Evolutionary conservation across 2,888 invertebrate species (phyloP).

Genomic region (Tinea semifulvella): DNA sequence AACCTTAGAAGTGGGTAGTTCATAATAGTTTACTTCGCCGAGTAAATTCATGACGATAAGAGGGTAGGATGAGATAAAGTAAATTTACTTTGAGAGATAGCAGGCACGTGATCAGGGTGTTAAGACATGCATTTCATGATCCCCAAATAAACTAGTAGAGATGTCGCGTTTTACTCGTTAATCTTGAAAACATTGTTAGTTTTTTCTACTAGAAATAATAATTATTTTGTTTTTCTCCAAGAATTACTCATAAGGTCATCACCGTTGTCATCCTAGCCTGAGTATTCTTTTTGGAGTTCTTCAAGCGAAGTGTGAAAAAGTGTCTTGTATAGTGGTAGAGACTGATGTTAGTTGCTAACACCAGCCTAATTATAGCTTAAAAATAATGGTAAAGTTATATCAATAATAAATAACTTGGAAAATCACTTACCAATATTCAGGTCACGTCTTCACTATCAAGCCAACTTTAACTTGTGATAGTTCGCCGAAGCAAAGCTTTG

Average conservation of each 20-base stretch:
- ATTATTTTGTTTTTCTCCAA: too few relatives aligned
- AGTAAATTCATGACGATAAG: conserved; percentile 9
- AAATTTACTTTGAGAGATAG: conserved; percentile 8
- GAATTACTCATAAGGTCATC: too few relatives aligned
- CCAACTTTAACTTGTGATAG: not conserved
- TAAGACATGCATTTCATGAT: conserved; percentile 1
- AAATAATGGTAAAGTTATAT: not conserved
- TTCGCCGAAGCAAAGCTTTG: conserved; percentile 7
- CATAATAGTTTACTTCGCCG: conserved; percentile 4
- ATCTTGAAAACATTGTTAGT: too few relatives aligned
- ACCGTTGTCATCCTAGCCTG: too few relatives aligned
- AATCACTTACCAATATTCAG: conserved; percentile 1
- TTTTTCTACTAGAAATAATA: too few relatives aligned
- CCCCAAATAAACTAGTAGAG: not conserved
- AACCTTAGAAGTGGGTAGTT: not conserved
- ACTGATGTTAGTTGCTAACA: too few relatives aligned
- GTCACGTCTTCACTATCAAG: conserved; percentile 10
- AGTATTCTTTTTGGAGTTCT: too few relatives aligned
- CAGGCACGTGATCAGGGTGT: not conserved
- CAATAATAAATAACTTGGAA: not conserved
- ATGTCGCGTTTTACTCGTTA: too few relatives aligned
- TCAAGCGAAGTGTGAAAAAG: too few relatives aligned
- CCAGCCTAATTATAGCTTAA: too few relatives aligned
- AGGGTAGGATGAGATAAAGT: not conserved
- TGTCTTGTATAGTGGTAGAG: too few relatives aligned